Conservation (phyloP, 64 coral and sea anemone genomes). For the Montipora sp. region DNA sequence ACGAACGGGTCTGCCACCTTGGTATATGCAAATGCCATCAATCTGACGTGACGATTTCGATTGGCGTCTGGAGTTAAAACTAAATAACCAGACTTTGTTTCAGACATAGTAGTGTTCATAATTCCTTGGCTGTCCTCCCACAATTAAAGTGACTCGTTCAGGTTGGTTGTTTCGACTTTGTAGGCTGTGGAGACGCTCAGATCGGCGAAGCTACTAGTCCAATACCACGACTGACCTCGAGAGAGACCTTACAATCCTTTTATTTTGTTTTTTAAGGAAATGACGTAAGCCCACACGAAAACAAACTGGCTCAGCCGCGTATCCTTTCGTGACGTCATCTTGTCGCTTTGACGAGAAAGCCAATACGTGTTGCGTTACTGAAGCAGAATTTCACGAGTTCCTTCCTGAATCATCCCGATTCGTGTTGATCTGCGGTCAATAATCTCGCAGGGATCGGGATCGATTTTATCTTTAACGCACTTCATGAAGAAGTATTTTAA, state of each 20-base stretch:
- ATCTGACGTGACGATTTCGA: conserved; percentile 56
- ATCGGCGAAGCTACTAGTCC: neutral
- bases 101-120: conserved; percentile 62
- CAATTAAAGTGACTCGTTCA: neutral
- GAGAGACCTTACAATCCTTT: neutral
- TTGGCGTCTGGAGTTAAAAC: conserved; percentile 39
- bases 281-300: conserved; percentile 3
- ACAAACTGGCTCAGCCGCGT: neutral
- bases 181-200: neutral
- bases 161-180: neutral
- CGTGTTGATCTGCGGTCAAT: neutral
- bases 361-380: conserved; percentile 31
- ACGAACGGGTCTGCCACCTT: conserved; percentile 83
- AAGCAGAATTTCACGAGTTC: neutral
- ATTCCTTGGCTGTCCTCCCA: neutral
- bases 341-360: neutral
- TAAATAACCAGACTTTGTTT: conserved; percentile 81
- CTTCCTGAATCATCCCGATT: neutral
- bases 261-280: conserved; percentile 12
- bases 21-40: conserved; percentile 78
- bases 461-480: neutral
- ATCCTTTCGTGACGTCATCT: conserved; percentile 12
- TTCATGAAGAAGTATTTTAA: neutral
- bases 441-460: neutral
- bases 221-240: neutral